Evolutionary conservation across 2,113 vertebrate genomes (phyloP).

Genomic region (Martes martes): DNA sequence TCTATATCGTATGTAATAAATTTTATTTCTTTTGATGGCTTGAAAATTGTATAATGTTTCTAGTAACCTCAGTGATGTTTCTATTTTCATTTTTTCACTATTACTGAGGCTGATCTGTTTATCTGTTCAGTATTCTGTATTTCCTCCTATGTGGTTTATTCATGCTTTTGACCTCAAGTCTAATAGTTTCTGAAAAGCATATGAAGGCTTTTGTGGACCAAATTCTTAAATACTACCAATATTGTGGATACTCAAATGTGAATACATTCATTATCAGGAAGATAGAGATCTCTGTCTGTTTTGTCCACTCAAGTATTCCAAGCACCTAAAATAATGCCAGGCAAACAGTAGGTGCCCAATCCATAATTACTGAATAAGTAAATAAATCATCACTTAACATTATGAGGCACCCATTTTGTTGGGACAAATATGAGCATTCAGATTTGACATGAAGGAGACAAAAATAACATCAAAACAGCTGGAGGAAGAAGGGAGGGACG

Average conservation of each 20-base stretch:
- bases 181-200: slow-evolving; percentile 4
- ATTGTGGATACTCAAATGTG: neutral
- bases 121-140: neutral
- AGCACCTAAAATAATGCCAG: neutral
- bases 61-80: neutral
- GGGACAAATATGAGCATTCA: neutral
- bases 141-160: neutral
- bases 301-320: neutral
- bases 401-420: neutral
- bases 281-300: neutral
- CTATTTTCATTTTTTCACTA: slow-evolving; percentile 41
- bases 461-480: neutral
- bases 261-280: neutral
- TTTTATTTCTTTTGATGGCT: neutral
- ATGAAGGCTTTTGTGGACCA: neutral
- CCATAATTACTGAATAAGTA: neutral
- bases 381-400: neutral
- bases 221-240: neutral
- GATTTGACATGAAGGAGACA: neutral
- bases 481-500: neutral
- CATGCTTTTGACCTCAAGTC: neutral
- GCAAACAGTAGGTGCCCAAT: neutral
- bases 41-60: neutral
- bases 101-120: neutral
- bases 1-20: neutral